These are phyloP conservation scores for Mactra quadrangularis DNA, from an alignment of 1,140 invertebrate genomes.

Conservation along the genomic window DNA sequence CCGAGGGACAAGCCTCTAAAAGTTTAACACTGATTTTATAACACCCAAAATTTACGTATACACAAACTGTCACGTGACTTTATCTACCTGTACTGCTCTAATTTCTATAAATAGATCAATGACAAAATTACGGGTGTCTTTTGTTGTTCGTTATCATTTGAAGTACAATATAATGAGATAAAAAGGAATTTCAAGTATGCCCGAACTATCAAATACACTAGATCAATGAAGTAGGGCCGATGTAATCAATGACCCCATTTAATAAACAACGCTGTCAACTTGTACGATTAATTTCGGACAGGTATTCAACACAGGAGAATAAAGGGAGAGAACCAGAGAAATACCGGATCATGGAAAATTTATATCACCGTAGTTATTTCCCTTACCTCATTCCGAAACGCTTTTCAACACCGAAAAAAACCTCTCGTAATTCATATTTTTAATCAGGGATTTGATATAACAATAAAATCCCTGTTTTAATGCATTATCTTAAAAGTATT, in stretches of 20 bases:
- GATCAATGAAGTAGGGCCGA: slow-evolving; percentile 32
- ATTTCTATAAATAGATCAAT: slow-evolving; percentile 17
- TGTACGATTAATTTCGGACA: too few species aligned
- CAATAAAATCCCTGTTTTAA: too few species aligned
- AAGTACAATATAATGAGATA: slow-evolving; percentile 22
- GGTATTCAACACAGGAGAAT: too few species aligned
- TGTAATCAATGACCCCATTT: slow-evolving; percentile 32
- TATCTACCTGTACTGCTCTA: slow-evolving; percentile 2
- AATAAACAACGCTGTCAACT: slow-evolving; percentile 30
- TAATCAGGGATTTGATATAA: too few species aligned
- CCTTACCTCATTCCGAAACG: too few species aligned
- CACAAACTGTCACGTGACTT: slow-evolving; percentile 33
- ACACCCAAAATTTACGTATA: slow-evolving; percentile 43
- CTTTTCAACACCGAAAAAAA: too few species aligned
- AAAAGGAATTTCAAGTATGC: slow-evolving; percentile 30
- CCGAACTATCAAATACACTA: not conserved
- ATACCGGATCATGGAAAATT: too few species aligned
- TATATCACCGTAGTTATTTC: too few species aligned
- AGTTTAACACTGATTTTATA: slow-evolving; percentile 3
- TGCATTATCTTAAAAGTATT: too few species aligned
- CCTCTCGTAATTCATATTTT: too few species aligned
- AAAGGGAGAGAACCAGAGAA: too few species aligned
- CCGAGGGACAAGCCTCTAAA: slow-evolving; percentile 36
- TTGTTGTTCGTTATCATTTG: slow-evolving; percentile 25
- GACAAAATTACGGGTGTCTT: slow-evolving; percentile 27